phyloP scores from a whole-genome alignment of 2,113 vertebrate species.

The Centrocercus urophasianus region DNA sequence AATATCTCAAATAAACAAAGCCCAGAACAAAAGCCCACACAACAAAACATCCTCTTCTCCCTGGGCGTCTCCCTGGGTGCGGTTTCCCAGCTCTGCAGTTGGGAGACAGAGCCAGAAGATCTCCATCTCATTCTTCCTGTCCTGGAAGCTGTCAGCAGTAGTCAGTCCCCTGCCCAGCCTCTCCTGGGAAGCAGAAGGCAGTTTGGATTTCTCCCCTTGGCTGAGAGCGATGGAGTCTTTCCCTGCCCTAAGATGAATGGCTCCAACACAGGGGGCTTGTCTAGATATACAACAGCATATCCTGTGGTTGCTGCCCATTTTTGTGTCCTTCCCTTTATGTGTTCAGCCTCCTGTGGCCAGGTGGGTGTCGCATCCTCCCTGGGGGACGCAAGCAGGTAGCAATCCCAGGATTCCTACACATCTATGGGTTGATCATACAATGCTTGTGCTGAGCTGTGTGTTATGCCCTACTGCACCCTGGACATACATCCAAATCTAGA shows the following conservation, averaged over 20 bases:
- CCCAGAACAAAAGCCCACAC: conserved; percentile 42
- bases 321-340: background rate
- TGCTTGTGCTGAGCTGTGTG: background rate
- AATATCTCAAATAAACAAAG: conserved; percentile 14
- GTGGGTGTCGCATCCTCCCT: background rate
- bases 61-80: conserved; percentile 34
- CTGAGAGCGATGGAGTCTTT: background rate
- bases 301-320: background rate
- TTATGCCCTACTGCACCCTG: background rate
- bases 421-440: background rate
- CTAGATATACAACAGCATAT: background rate
- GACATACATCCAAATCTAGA: background rate
- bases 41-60: conserved; percentile 56
- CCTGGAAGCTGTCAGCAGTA: conserved; percentile 6
- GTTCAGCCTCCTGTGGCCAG: background rate
- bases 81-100: conserved; percentile 41
- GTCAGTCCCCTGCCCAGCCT: background rate
- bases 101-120: conserved; percentile 24
- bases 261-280: background rate
- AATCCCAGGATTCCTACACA: background rate
- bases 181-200: background rate
- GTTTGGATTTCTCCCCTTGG: background rate
- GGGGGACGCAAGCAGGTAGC: rapidly evolving
- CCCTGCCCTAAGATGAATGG: background rate
- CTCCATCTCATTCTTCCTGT: background rate